Base-by-base conservation (phyloP, 2,888 invertebrate genomes). In the Esperia sulphurella region DNA sequence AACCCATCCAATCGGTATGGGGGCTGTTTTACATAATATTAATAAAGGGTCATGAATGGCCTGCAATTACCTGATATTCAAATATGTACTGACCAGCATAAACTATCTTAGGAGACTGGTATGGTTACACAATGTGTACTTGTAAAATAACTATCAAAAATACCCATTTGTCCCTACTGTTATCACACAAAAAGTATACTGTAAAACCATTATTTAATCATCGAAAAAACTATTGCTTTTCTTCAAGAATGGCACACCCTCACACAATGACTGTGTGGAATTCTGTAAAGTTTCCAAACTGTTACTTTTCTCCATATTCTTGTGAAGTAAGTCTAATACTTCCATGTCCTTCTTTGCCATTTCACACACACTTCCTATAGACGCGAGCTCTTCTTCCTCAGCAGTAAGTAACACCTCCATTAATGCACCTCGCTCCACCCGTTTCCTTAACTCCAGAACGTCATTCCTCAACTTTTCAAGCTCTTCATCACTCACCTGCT, bases 301-400 rank as follows among this genome's bases (percentile, higher is more conserved):
- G 8, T 75, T 62, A 54, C 57, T 65, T 43, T 54, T 63, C 8
- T 76, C 75, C 42, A 65, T 59, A 48, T 62, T 75, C 45, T 80
- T 84, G 13, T 68, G 65, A 5, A 86, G 52, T 47, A 77, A 53
- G 62, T 87, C 84, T 33, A 85, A 54, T 1, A 74, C 63, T 56
- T 85, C 80, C 81, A 87, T 84, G 46, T 88, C 83, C 48, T 80
- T 85, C 43, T 80, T 82, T 0, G 84, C 84, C 30, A 71, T 66
- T 63, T 86, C 84, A 70, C 81, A 86, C 0, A 83, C 69, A 59
- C 75, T 77, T 48, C 83, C 85, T 10, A 80, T 63, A 1, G 79
- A 71, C 7, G 76, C 63, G 0, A 89, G 57, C 54, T 88, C 85
- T 45, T 83, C 78, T 53, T 80, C 81, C 52, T 89, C 88, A 0